Evolutionary conservation across 2,797 vertebrate species (phyloP).

Genomic region (Falco peregrinus): DNA sequence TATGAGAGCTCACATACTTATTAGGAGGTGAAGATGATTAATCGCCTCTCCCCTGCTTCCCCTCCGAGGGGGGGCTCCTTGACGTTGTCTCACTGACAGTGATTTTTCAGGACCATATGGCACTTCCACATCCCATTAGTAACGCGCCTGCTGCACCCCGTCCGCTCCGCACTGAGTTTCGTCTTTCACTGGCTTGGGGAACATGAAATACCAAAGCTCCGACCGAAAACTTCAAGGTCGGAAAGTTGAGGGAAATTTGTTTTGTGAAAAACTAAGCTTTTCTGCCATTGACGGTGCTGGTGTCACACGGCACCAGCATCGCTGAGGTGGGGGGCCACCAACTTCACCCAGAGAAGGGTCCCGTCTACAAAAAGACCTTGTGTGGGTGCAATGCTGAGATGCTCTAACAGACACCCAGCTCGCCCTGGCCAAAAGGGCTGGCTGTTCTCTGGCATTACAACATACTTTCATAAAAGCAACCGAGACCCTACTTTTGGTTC

Average conservation of each 20-base stretch:
- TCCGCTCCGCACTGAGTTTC: rapidly evolving
- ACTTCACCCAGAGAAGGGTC: background rate
- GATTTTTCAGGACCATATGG: slow-evolving; percentile 62
- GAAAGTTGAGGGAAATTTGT: background rate
- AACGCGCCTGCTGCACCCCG: background rate
- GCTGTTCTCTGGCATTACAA: background rate
- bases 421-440: background rate
- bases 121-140: slow-evolving; percentile 57
- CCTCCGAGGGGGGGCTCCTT: slow-evolving; percentile 9
- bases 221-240: background rate
- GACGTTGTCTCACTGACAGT: slow-evolving; percentile 28
- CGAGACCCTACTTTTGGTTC: background rate
- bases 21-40: slow-evolving; percentile 62
- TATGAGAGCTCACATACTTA: slow-evolving; percentile 42
- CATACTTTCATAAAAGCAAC: background rate
- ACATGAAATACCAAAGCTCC: background rate
- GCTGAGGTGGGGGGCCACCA: background rate
- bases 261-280: background rate
- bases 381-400: rapidly evolving
- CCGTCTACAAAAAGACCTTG: background rate
- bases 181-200: slow-evolving; percentile 22
- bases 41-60: slow-evolving; percentile 40
- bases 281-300: rapidly evolving
- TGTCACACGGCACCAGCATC: background rate
- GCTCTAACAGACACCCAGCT: background rate